These are phyloP conservation scores for Sandelia bainsii DNA, from an alignment of 2,797 vertebrate species.

Conservation along the genomic window DNA sequence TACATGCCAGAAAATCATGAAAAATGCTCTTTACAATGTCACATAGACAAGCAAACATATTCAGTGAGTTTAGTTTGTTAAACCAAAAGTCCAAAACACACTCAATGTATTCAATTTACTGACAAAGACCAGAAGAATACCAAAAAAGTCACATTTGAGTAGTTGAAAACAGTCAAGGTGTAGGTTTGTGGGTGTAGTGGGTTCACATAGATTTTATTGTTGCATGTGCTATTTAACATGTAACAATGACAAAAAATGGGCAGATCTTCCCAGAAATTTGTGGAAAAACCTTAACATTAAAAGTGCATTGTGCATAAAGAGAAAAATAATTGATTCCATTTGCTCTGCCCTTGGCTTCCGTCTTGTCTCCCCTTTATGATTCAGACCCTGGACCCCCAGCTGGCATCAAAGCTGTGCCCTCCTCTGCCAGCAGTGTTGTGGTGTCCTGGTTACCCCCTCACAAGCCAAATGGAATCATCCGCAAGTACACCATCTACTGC, in stretches of 20 bases:
- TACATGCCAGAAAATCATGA: neutral
- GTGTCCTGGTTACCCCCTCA: slow-evolving; percentile 97
- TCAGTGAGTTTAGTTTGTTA: slow-evolving; percentile 15
- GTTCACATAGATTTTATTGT: neutral
- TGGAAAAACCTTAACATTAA: neutral
- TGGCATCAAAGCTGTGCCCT: slow-evolving; percentile 97
- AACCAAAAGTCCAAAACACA: neutral
- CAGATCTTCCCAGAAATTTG: neutral
- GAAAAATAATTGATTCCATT: slow-evolving; percentile 13
- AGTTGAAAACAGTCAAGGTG: neutral
- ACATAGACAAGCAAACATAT: neutral
- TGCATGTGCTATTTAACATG: neutral
- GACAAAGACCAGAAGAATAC: neutral
- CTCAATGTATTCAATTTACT: neutral
- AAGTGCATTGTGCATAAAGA: neutral
- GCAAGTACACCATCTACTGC: slow-evolving; percentile 99
- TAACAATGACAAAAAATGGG: neutral
- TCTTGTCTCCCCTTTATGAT: slow-evolving; percentile 32
- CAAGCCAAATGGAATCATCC: slow-evolving; percentile 98
- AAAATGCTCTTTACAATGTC: slow-evolving; percentile 11
- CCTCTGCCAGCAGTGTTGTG: slow-evolving; percentile 94
- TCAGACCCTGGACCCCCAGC: slow-evolving; percentile 96
- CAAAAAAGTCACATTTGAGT: neutral
- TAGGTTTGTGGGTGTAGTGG: neutral
- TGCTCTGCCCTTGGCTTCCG: slow-evolving; percentile 26